Evolutionary conservation across 2,797 vertebrate species (phyloP).

Genomic region (Tapera naevia): DNA sequence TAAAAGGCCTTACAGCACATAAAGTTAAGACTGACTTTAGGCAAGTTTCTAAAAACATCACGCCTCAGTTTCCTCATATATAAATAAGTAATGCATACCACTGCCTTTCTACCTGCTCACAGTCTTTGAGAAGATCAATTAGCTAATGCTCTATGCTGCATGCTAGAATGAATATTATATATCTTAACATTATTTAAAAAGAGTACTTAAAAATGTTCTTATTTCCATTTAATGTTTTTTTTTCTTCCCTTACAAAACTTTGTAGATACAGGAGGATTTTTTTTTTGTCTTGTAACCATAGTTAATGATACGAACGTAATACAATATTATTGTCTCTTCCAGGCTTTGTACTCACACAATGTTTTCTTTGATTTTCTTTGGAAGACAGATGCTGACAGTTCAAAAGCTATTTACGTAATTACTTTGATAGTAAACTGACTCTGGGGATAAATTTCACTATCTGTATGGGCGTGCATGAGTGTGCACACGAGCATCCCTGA

Average conservation of each 20-base stretch:
- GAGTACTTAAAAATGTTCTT: neutral
- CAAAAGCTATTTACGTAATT: conserved; percentile 44
- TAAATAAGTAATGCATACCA: neutral
- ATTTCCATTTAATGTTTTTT: neutral
- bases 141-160: neutral
- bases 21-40: neutral
- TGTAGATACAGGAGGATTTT: neutral
- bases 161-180: neutral
- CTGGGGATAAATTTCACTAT: neutral
- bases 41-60: neutral
- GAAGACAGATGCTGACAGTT: conserved; percentile 55
- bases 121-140: conserved; percentile 1
- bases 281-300: neutral
- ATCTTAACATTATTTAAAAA: neutral
- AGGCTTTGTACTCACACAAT: conserved; percentile 12
- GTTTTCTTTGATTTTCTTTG: conserved; percentile 65
- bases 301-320: conserved; percentile 15
- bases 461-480: neutral
- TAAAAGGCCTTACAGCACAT: neutral
- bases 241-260: neutral
- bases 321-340: conserved; percentile 41
- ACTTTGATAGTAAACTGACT: conserved; percentile 39
- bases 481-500: neutral
- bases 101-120: neutral
- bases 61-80: neutral